Evolutionary conservation across 2,797 vertebrate genomes (phyloP).

Genomic region (Silurus lanzhouensis): DNA sequence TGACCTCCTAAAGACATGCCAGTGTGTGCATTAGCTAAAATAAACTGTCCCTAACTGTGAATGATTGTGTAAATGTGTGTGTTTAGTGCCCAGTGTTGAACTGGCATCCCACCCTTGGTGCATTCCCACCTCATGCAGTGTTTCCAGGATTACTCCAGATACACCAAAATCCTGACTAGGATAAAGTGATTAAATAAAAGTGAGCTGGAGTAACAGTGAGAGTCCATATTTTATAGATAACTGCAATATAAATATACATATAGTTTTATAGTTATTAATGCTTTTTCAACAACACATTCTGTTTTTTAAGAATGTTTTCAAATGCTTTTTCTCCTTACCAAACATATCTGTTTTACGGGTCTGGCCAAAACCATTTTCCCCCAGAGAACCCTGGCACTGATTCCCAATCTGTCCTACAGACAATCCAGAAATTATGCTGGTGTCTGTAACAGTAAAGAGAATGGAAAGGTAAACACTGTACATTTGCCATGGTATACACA

Average conservation of each 20-base stretch:
- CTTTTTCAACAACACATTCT: background rate
- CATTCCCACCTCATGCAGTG: background rate
- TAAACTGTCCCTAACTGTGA: background rate
- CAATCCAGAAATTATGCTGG: conserved; percentile 47
- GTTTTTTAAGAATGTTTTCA: background rate
- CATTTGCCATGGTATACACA: conserved; percentile 15
- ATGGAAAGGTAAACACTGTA: conserved; percentile 9
- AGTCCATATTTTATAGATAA: background rate
- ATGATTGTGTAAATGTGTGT: background rate
- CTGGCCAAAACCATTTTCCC: conserved; percentile 65
- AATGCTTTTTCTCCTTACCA: conserved; percentile 63
- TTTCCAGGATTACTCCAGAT: background rate
- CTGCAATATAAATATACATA: background rate
- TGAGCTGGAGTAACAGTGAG: background rate
- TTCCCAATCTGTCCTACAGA: conserved; percentile 46
- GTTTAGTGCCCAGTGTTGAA: background rate
- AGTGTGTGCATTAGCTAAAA: background rate
- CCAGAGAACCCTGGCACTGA: conserved; percentile 57
- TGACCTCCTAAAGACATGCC: background rate
- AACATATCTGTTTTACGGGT: conserved; percentile 70
- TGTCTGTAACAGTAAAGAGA: conserved; percentile 28
- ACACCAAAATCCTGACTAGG: background rate
- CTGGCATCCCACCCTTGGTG: background rate
- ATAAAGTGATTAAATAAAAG: background rate
- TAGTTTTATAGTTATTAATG: background rate